Evolutionary conservation across 2,888 invertebrate genomes (phyloP).

Genomic region (Troides helena): DNA sequence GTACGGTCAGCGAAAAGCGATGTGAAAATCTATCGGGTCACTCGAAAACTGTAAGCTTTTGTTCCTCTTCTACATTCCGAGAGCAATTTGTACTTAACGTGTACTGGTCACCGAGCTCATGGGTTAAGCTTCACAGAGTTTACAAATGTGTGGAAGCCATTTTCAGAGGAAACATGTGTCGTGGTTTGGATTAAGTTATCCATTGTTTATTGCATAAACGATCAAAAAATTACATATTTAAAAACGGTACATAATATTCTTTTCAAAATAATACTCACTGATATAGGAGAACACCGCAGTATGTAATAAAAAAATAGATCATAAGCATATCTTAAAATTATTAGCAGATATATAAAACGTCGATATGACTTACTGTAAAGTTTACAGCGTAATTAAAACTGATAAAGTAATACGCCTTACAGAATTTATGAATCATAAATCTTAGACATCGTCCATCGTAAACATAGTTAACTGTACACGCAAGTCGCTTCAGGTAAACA

Average conservation of each 20-base stretch:
- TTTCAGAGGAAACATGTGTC: neutral
- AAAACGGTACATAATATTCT: too few relatives aligned
- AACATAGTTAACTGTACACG: constrained; percentile 20
- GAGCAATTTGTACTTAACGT: constrained; percentile 1
- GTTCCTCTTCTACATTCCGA: neutral
- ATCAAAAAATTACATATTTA: neutral
- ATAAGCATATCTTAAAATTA: neutral
- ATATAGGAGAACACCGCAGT: neutral
- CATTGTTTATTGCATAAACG: neutral
- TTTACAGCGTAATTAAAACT: constrained; percentile 24
- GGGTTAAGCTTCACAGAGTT: neutral
- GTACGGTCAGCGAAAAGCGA: constrained; percentile 7
- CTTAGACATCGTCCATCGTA: constrained; percentile 25
- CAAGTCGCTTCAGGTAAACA: constrained; percentile 21
- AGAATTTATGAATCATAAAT: constrained; percentile 27
- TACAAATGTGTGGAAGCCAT: neutral
- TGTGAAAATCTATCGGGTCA: constrained; percentile 13
- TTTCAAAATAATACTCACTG: too few relatives aligned
- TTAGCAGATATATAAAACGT: constrained; percentile 11
- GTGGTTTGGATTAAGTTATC: neutral
- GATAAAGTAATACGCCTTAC: constrained; percentile 27
- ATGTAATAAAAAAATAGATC: neutral
- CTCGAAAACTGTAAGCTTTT: constrained; percentile 10
- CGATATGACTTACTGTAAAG: constrained; percentile 11
- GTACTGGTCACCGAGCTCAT: neutral